phyloP scores from a whole-genome alignment of 2,888 invertebrate species.

The Calephelis perditalis region DNA sequence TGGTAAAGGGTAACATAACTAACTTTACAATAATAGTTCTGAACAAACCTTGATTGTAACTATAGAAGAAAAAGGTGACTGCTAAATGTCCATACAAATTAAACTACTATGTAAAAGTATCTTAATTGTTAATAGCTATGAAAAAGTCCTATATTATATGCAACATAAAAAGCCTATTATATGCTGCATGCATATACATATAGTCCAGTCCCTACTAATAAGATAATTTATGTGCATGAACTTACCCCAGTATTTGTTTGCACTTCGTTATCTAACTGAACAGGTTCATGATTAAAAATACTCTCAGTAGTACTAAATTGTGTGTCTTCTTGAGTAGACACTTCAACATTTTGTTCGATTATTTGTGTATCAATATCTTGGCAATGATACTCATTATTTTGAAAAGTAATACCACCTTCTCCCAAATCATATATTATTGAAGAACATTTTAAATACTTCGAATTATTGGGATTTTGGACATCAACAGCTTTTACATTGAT shows the following conservation, averaged over 20 bases:
- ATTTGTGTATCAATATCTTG: constrained; percentile 32
- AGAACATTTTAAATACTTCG: constrained; percentile 47
- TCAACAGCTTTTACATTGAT: constrained; percentile 46
- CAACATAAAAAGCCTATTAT: too few relatives aligned
- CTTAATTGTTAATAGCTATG: too few relatives aligned
- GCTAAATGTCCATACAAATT: too few relatives aligned
- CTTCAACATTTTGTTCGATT: constrained; percentile 20
- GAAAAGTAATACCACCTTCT: constrained; percentile 38
- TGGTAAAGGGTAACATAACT: too few relatives aligned
- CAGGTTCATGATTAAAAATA: constrained; percentile 36
- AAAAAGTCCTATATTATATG: too few relatives aligned
- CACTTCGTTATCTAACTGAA: constrained; percentile 61
- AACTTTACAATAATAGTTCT: too few relatives aligned
- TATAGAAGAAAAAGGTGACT: too few relatives aligned
- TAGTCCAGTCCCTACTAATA: too few relatives aligned
- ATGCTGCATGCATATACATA: too few relatives aligned
- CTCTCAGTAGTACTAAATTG: constrained; percentile 34
- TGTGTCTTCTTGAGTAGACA: constrained; percentile 25
- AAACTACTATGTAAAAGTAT: too few relatives aligned
- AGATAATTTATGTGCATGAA: constrained; percentile 15
- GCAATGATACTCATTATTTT: constrained; percentile 42
- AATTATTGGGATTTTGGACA: constrained; percentile 36
- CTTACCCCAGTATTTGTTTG: constrained; percentile 53
- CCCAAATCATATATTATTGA: constrained; percentile 43
- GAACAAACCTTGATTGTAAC: too few relatives aligned